Evolutionary conservation across 2,113 vertebrate genomes (phyloP), one percentile per base, ranked within the genome.

Genomic region (Rhea americana): DNA sequence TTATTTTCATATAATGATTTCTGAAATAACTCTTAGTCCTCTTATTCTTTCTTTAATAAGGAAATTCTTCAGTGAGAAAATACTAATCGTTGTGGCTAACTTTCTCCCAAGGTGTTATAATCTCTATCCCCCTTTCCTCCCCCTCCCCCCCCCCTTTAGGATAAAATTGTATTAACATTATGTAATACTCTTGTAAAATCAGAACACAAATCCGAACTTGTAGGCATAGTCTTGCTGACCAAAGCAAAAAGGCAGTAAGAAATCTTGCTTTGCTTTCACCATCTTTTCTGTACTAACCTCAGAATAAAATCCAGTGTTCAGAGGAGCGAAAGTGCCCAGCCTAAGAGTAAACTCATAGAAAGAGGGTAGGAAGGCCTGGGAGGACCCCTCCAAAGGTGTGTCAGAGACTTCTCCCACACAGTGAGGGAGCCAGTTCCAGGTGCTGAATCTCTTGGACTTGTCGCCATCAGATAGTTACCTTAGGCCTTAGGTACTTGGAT

Each of bases 311-410:
- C 8, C 25, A 59, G 3, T 6, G 2, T 50, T 94, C 35, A 16
- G 1, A n/a, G 37, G 55, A 61, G 25, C 9, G 39, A 4, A 45
- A 51, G 32, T 68, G 30, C 5, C 16, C 30, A 8, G 21, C 10
- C 10, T 28, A 19, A 41, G 19, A 71, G 37, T 48, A 43, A 77
- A 5, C 13, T 5, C 19, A 4, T 1, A 50, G 53, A 47, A 78
- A 41, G 17, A 45, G 25, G 30, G 9, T 35, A 17, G 50, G 32
- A 43, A 80, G 50, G 59, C n/a, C 39, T 62, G 56, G 39, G 32
- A 35, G 13, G 19, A 3, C 39, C 72, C 35, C 25, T 9, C 0
- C 2, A 1, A 39, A 17, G n/a, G 13, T 25, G 32, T 50, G 2
- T 9, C 65, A 30, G 5, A 19, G 35, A 15, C 7, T 26, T 59